Percentiles rank a stretch among this genome's conserved stretches.
Evolutionary conservation across 37 sponge, comb jelly and placozoan species (phyloP).

Genomic region (Bolinopsis microptera): DNA sequence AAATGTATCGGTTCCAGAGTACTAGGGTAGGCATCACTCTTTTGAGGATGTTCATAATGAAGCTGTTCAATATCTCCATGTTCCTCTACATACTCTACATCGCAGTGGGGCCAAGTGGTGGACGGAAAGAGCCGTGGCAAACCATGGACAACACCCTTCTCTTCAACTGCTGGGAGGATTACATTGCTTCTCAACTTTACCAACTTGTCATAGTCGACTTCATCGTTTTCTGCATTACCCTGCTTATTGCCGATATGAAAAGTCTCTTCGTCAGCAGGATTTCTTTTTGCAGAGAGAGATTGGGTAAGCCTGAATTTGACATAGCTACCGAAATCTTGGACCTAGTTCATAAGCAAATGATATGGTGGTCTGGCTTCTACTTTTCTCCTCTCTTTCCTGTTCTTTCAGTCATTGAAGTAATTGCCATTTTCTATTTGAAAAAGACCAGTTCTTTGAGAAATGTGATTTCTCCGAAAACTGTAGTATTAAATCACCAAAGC

Average conservation of each 20-base stretch:
- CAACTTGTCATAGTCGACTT: slow-evolving; percentile 48
- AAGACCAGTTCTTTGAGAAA: background rate
- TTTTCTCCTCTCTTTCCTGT: slow-evolving; percentile 16
- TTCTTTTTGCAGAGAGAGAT: background rate
- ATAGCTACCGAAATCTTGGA: background rate
- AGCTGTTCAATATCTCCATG: background rate
- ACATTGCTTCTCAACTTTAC: background rate
- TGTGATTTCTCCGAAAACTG: background rate
- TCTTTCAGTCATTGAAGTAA: background rate
- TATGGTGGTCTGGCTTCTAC: slow-evolving; percentile 13
- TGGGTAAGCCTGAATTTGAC: slow-evolving; percentile 14
- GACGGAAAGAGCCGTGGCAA: background rate
- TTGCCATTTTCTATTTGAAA: slow-evolving; percentile 16
- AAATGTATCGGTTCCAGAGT: slow-evolving; percentile 6
- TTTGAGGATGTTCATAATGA: slow-evolving; percentile 38
- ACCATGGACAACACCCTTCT: background rate
- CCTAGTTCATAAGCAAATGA: slow-evolving; percentile 48
- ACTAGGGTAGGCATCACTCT: slow-evolving; percentile 4
- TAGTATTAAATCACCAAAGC: background rate
- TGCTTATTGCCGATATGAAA: background rate
- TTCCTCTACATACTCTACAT: slow-evolving; percentile 42
- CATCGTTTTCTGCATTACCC: background rate
- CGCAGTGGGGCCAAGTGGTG: background rate
- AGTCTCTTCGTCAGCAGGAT: background rate
- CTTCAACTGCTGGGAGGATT: slow-evolving; percentile 50